Evolutionary conservation across 1,140 invertebrate species (phyloP), one percentile per base, ranked within the genome.

Genomic region (Danaus plexippus): DNA sequence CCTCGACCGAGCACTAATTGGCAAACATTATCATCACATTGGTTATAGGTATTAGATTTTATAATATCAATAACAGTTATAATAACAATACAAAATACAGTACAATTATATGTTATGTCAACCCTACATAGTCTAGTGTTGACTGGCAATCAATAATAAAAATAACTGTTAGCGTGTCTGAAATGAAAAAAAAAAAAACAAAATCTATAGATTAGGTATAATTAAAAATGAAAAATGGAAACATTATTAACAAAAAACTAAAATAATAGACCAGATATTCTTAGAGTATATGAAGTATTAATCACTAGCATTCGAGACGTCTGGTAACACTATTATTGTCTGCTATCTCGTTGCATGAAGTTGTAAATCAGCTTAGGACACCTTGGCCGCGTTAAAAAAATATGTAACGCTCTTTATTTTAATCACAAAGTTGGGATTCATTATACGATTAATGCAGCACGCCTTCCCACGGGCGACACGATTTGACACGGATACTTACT

Each of bases 381-480:
- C 59, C 54, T 61, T 61, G 59, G 22, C 59, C 59, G 55, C 41
- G 42, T 56, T 44, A 22, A 52, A 59, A 32, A 61, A 56, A 47
- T 61, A 47, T 55, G 41, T 47, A 53, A 58, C 50, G 46, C 50
- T 53, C 51, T 51, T 52, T 42, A 53, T 48, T 53, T 59, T 59
- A 48, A 59, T 53, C 22, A 49, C 45, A 32, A 32, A 32, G 7
- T 32, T 32, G 4, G 22, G 22, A 32, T 32, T 15, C 3, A 1
- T 15, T 32, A 32, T 32, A 32, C 22, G 22, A 32, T 32, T 32
- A 6, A 32, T 32, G 22, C 22, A 22, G n/a, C n/a, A 22, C 11
- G n/a, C 18, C 10, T 32, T 48, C 47, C 2, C 15, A 32, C 15
- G 15, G 15, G 15, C 15, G 47, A 22, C 13, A 32, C 47, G 15